A percentile compares a stretch with the other conserved stretches of the same genome.
phyloP scores from a whole-genome alignment of 1,140 invertebrate genomes.

The Cyphomyrmex costatus region DNA sequence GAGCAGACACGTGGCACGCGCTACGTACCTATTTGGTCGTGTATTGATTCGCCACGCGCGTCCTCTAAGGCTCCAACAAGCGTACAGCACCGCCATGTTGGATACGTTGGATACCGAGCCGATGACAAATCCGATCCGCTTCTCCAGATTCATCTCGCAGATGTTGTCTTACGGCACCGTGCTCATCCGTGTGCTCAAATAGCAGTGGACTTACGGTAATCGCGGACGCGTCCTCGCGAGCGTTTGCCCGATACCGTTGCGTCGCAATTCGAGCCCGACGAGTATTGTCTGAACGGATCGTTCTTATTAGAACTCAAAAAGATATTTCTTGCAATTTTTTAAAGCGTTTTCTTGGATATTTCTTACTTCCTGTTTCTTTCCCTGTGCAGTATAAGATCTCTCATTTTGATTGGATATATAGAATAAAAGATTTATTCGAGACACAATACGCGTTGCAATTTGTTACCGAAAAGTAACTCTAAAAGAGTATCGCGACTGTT shows the following conservation, averaged over 20 bases:
- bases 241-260: neutral
- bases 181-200: slow-evolving; percentile 75
- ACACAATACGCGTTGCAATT: neutral
- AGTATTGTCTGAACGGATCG: neutral
- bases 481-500: neutral
- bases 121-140: slow-evolving; percentile 68
- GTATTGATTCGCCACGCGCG: slow-evolving; percentile 77
- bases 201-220: slow-evolving; percentile 76
- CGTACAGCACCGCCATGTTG: slow-evolving; percentile 73
- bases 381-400: neutral
- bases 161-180: slow-evolving; percentile 73
- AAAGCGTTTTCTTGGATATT: neutral
- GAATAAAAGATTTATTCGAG: neutral
- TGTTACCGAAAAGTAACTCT: neutral
- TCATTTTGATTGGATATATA: neutral
- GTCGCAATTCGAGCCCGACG: neutral
- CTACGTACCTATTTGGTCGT: slow-evolving; percentile 72
- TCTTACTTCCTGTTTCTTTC: neutral
- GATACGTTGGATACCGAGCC: slow-evolving; percentile 74
- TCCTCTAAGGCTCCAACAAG: slow-evolving; percentile 16
- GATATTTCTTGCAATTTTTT: too few relatives aligned
- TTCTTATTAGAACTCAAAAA: neutral
- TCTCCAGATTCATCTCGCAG: slow-evolving; percentile 72
- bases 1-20: slow-evolving; percentile 75
- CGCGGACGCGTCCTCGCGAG: neutral